Base-by-base conservation (phyloP, 1,140 invertebrate species). In the Hypothenemus hampei region DNA sequence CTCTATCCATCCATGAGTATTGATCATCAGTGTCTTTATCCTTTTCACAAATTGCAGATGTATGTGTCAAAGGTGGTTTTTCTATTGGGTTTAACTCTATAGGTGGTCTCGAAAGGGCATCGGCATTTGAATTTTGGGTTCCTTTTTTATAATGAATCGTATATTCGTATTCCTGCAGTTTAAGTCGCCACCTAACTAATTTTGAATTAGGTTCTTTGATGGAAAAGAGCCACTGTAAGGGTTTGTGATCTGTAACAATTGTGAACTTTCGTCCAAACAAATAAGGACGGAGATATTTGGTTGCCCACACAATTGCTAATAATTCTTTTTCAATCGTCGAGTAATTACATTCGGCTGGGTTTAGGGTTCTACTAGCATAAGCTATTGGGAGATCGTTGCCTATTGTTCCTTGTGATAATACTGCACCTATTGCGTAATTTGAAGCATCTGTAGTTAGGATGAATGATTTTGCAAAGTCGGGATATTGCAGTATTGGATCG, bases 151-250 rank as follows among this genome's bases (percentile, higher is more conserved):
- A 72, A 6, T 57, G 44, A 2, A 79, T 71, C 52, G 52, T 69
- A 60, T 71, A 75, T 16, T 74, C 62, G 61, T 72, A 78, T 51
- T 75, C 69, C 10, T 54, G 33, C 8, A 72, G 37, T 51, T 53
- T 36, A 13, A 69, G 40, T 33, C 67, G 22, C 76, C 76, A 80
- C 51, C 75, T 59, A 1, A 72, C 64, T n/a, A 79, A 55, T 57
- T 71, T 49, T 21, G 64, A 68, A 1, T 55, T 64, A 6, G 70
- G 69, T 43, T 77, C 70, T 64, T 71, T 76, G 0, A 70, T 57
- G 5, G 66, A 68, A 5, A 66, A 63, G 3, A 80, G 50, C 69
- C 51, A 47, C 21, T 26, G 51, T 13, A 62, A 33, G 6, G 60
- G 59, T 57, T 50, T 51, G 36, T 60, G 56, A 37, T 62, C 64